phyloP scores from a whole-genome alignment of 2,113 vertebrate genomes.

The Odocoileus virginianus region DNA sequence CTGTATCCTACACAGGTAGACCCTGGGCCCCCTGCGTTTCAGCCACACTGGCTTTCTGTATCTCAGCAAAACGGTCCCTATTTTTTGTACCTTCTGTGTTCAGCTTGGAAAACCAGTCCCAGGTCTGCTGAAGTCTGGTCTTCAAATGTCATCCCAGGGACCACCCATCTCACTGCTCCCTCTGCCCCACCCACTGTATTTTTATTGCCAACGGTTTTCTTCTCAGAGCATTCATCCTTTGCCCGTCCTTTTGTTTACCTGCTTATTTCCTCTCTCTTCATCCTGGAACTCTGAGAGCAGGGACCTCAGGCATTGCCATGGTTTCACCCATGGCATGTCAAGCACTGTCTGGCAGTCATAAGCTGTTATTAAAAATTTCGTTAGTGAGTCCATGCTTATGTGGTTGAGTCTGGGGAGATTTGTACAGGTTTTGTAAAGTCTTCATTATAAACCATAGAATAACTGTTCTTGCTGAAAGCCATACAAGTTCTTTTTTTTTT shows the following conservation, averaged over 20 bases:
- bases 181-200: background rate
- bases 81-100: background rate
- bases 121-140: background rate
- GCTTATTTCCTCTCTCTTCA: background rate
- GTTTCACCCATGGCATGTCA: background rate
- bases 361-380: background rate
- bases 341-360: background rate
- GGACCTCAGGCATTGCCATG: background rate
- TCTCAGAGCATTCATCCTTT: background rate
- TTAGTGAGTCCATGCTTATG: background rate
- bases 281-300: background rate
- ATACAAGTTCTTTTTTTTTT: background rate
- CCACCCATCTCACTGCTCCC: background rate
- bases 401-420: background rate
- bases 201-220: background rate
- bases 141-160: background rate
- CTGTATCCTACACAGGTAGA: background rate
- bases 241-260: background rate
- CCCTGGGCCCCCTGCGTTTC: background rate
- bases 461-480: background rate
- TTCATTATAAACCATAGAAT: background rate
- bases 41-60: background rate
- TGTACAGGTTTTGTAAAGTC: background rate
- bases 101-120: background rate
- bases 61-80: background rate